Percentiles rank a stretch among this genome's conserved stretches.
Evolutionary conservation across 2,113 vertebrate genomes (phyloP).

Genomic region (Ancistrus triradiatus): DNA sequence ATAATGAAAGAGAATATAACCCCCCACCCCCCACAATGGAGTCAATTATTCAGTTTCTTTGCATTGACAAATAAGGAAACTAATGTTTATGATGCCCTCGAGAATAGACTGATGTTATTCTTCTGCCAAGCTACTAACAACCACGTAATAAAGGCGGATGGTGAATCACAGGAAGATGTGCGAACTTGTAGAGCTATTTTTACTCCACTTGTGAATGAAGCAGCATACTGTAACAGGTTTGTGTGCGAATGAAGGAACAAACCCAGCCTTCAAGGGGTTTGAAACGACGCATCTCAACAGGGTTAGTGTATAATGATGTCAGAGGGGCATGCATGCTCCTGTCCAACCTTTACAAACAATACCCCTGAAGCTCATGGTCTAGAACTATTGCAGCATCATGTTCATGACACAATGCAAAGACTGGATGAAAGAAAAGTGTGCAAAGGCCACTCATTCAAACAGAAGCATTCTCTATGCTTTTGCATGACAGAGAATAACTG

Average conservation of each 20-base stretch:
- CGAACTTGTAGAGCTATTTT: not conserved
- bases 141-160: not conserved
- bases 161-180: constrained; percentile 8
- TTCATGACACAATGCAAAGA: not conserved
- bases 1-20: too few species aligned
- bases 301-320: too few species aligned
- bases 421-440: not conserved
- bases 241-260: not conserved
- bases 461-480: not conserved
- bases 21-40: too few species aligned
- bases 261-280: too few species aligned
- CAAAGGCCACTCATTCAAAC: not conserved
- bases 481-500: too few species aligned
- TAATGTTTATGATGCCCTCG: too few species aligned
- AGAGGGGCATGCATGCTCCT: too few species aligned
- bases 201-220: constrained; percentile 2
- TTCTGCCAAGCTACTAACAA: not conserved
- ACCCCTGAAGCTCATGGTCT: too few species aligned
- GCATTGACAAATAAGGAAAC: too few species aligned
- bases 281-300: not conserved
- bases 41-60: too few species aligned
- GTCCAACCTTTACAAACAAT: too few species aligned
- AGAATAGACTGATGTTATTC: constrained; percentile 13
- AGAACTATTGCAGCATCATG: not conserved
- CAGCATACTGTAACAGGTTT: not conserved